Conservation (phyloP, 2,113 vertebrate genomes). For the Trematomus loennbergii region DNA sequence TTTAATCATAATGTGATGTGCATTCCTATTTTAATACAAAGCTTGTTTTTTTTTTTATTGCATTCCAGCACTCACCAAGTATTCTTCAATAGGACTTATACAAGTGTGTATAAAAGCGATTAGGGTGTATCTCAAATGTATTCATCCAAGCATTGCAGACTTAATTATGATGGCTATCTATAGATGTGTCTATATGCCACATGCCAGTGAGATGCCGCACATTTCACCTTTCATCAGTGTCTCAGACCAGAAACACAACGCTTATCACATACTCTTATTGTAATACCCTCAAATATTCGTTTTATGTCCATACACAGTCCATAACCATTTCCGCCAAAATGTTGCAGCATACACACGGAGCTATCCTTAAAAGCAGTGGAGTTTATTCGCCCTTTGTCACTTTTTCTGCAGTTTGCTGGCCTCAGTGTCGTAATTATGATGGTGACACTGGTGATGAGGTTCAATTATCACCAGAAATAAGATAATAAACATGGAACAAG, state of each 20-base stretch:
- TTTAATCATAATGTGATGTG: slow-evolving; percentile 15
- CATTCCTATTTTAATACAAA: slow-evolving; percentile 1
- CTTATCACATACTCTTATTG: slow-evolving; percentile 10
- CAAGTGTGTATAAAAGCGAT: slow-evolving; percentile 44
- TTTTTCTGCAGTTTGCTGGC: slow-evolving; percentile 5
- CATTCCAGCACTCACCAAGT: slow-evolving; percentile 10
- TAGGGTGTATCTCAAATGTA: slow-evolving; percentile 46
- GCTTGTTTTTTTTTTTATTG: slow-evolving; percentile 2
- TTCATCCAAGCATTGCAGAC: slow-evolving; percentile 43
- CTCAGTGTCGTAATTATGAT: slow-evolving; percentile 44
- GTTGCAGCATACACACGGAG: neutral
- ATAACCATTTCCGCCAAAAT: slow-evolving; percentile 3
- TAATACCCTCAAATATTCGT: slow-evolving; percentile 27
- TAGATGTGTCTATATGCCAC: slow-evolving; percentile 15
- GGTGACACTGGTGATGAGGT: slow-evolving; percentile 36
- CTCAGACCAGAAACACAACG: slow-evolving; percentile 17
- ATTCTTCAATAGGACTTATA: slow-evolving; percentile 33
- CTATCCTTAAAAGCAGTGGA: slow-evolving; percentile 16
- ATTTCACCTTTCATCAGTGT: slow-evolving; percentile 30
- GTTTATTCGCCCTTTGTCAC: slow-evolving; percentile 37
- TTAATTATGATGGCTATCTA: slow-evolving; percentile 55
- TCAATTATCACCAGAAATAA: slow-evolving; percentile 51
- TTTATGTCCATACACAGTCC: slow-evolving; percentile 14
- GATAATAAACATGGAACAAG: slow-evolving; percentile 49
- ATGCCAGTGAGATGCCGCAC: slow-evolving; percentile 24